phyloP scores from a whole-genome alignment of 2,888 invertebrate species.

The Parapristionchus giblindavisi region DNA sequence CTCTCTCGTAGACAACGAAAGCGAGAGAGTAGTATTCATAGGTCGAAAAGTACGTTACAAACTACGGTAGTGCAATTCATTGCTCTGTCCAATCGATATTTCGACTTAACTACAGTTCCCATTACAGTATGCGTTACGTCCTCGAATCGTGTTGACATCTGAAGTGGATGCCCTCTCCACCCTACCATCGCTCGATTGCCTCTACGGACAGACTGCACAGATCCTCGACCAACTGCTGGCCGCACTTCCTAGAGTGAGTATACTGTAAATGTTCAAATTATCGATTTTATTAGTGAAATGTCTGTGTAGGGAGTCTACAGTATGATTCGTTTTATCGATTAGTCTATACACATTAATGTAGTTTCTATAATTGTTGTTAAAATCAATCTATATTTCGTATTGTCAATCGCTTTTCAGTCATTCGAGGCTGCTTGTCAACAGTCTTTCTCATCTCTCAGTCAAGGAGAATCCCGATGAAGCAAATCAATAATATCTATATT shows the following conservation, averaged over 20 bases:
- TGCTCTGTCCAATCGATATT: too few species aligned
- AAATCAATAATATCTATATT: too few species aligned
- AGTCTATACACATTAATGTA: too few species aligned
- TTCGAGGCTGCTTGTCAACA: conserved; percentile 28
- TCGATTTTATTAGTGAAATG: background rate
- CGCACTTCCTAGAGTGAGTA: conserved; percentile 23
- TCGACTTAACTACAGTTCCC: background rate
- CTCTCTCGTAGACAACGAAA: too few species aligned
- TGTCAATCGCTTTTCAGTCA: conserved; percentile 2
- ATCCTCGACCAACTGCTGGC: conserved; percentile 13
- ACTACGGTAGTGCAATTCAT: too few species aligned
- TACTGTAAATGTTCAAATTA: background rate
- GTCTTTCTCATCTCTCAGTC: conserved; percentile 33
- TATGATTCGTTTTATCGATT: too few species aligned
- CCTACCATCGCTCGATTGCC: conserved; percentile 34
- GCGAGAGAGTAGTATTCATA: too few species aligned
- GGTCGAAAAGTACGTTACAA: too few species aligned
- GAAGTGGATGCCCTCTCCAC: conserved; percentile 28
- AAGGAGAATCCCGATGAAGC: conserved; percentile 18
- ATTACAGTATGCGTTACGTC: conserved; percentile 33
- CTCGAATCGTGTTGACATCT: conserved; percentile 22
- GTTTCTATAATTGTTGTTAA: too few species aligned
- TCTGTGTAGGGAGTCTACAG: too few species aligned
- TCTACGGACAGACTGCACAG: conserved; percentile 35
- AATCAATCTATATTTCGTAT: too few species aligned